Percentiles rank a stretch among this genome's conserved stretches.
These are phyloP conservation scores for Bellardia bayeri DNA, from an alignment of 2,888 invertebrate species.

Conservation along the genomic window DNA sequence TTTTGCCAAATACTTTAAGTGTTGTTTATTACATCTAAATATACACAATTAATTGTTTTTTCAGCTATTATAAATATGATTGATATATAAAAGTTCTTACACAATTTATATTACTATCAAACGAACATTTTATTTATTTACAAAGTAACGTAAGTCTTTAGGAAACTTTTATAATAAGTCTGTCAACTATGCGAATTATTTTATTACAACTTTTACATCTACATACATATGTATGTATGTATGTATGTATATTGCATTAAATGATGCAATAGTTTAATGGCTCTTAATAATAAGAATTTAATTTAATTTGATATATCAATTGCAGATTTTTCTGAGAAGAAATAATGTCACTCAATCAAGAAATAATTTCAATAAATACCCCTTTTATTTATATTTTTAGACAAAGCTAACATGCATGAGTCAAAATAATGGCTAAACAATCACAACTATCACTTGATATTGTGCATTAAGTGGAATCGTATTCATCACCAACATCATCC, in stretches of 20 bases:
- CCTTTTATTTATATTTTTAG: background rate
- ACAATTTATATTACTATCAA: background rate
- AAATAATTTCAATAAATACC: background rate
- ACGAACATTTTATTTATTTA: background rate
- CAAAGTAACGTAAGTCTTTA: background rate
- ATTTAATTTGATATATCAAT: background rate
- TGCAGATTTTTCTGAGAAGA: background rate
- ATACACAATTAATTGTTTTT: slow-evolving; percentile 26
- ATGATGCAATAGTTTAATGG: background rate
- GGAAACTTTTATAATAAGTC: background rate
- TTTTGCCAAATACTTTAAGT: slow-evolving; percentile 15
- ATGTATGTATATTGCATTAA: background rate
- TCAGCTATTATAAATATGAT: too few relatives aligned
- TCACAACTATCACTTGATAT: background rate
- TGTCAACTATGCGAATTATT: background rate
- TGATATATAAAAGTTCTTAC: background rate
- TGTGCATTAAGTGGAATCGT: background rate
- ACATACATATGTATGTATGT: background rate
- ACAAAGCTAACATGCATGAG: background rate
- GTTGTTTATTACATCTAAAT: slow-evolving; percentile 30
- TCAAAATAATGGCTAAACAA: background rate
- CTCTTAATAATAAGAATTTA: background rate
- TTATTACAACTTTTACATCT: too few relatives aligned
- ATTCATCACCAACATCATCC: background rate
- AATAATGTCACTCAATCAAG: background rate